Evolutionary conservation across 1,140 invertebrate species (phyloP), one percentile per base, ranked within the genome.

Genomic region (Heliothis virescens): DNA sequence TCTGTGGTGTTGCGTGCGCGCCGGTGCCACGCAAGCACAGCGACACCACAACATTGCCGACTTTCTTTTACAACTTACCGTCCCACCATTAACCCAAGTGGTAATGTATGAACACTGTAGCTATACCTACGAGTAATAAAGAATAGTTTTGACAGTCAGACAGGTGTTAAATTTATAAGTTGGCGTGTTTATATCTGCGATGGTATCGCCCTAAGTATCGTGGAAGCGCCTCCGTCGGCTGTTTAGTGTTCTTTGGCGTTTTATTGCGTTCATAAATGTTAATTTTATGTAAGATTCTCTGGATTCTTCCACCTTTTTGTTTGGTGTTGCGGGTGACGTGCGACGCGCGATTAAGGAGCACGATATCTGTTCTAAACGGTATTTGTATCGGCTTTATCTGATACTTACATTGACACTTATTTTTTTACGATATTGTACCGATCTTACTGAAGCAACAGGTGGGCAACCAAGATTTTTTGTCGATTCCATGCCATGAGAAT

Each of bases 131-230:
- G 34, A n/a, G 18, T 75, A 82, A 76, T 83, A 80, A 83, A 88
- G 72, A 79, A 59, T 77, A 86, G 82, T 87, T 86, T 86, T 85
- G 84, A 88, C 82, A 88, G 80, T 63, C 74, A 50, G 85, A 89
- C 89, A 90, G 89, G 87, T 89, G 89, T 87, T 83, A 85, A 86
- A 89, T 90, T 89, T 90, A 87, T 89, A 81, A 79, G 77, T 62
- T 53, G 21, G 86, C 85, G 86, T 87, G 86, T 84, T 83, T 86
- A 83, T 83, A 73, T 79, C 63, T 78, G 83, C 81, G 85, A 85
- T 85, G 47, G 63, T 85, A 86, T 87, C 83, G 80, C 50, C 55
- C 77, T 87, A 83, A 84, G 81, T 86, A 84, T 82, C 80, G 18
- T 76, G 63, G 80, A 60, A 73, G 67, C 73, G 74, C 79, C 79